phyloP scores from a whole-genome alignment of 2,113 vertebrate genomes.

The Scopus umbretta region DNA sequence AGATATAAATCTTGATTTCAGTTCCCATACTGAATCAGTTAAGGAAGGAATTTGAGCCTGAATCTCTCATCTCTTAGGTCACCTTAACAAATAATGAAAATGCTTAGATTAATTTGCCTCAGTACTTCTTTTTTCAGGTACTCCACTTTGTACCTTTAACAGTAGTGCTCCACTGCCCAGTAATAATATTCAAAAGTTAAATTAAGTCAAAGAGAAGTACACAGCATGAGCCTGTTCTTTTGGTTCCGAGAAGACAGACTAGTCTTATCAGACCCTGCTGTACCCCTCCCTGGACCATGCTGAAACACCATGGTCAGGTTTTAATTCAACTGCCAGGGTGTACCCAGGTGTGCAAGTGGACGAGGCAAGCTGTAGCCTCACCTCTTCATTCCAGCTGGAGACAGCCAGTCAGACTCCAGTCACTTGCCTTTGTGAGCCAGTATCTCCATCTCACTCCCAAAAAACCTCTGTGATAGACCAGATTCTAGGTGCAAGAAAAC shows the following conservation, averaged over 20 bases:
- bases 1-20: background rate
- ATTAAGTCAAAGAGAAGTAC: background rate
- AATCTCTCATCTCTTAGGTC: background rate
- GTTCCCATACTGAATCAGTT: background rate
- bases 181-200: background rate
- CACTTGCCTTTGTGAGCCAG: background rate
- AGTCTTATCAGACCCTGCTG: background rate
- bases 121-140: background rate
- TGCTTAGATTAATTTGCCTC: background rate
- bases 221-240: background rate
- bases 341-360: no score
- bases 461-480: background rate
- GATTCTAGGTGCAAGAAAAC: background rate
- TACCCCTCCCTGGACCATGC: background rate
- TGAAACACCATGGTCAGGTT: background rate
- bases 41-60: background rate
- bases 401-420: background rate
- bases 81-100: background rate
- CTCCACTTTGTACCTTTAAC: background rate
- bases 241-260: background rate
- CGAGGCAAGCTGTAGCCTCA: background rate
- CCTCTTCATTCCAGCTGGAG: background rate
- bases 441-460: background rate
- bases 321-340: background rate
- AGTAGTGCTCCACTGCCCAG: background rate